phyloP scores from a whole-genome alignment of 2,113 vertebrate species.

The Malurus cyaneus region DNA sequence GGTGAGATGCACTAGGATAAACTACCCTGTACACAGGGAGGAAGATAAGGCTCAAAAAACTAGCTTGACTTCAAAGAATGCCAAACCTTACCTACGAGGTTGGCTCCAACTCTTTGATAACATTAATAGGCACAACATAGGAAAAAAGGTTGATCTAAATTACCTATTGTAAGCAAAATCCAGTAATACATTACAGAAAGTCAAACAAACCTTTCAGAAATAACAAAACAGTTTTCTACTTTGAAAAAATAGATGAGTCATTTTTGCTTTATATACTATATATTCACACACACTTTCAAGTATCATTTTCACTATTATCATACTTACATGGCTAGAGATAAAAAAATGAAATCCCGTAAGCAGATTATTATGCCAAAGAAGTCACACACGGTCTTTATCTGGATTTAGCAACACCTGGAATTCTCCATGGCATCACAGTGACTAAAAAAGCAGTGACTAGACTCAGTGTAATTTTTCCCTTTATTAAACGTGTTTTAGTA shows the following conservation, averaged over 20 bases:
- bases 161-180: slow-evolving; percentile 24
- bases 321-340: slow-evolving; percentile 46
- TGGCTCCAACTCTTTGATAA: slow-evolving; percentile 23
- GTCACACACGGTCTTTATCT: slow-evolving; percentile 4
- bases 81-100: neutral
- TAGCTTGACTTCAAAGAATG: slow-evolving; percentile 7
- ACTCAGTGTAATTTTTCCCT: neutral
- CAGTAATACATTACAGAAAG: slow-evolving; percentile 24
- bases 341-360: slow-evolving; percentile 12
- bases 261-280: slow-evolving; percentile 54
- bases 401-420: slow-evolving; percentile 42
- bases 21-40: neutral
- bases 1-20: slow-evolving; percentile 3
- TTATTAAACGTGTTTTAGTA: slow-evolving; percentile 31
- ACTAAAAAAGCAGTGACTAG: slow-evolving; percentile 34
- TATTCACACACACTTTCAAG: slow-evolving; percentile 60
- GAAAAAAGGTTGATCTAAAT: neutral
- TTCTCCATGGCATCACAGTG: neutral
- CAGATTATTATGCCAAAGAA: slow-evolving; percentile 6
- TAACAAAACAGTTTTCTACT: slow-evolving; percentile 35
- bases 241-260: slow-evolving; percentile 53
- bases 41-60: slow-evolving; percentile 50
- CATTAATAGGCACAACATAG: slow-evolving; percentile 40
- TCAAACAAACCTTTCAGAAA: slow-evolving; percentile 34
- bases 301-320: slow-evolving; percentile 44